Percentiles rank a stretch among this genome's conserved stretches.
Conservation (phyloP, 92 coral and sea anemone species). For the Epizoanthus rinbou region DNA sequence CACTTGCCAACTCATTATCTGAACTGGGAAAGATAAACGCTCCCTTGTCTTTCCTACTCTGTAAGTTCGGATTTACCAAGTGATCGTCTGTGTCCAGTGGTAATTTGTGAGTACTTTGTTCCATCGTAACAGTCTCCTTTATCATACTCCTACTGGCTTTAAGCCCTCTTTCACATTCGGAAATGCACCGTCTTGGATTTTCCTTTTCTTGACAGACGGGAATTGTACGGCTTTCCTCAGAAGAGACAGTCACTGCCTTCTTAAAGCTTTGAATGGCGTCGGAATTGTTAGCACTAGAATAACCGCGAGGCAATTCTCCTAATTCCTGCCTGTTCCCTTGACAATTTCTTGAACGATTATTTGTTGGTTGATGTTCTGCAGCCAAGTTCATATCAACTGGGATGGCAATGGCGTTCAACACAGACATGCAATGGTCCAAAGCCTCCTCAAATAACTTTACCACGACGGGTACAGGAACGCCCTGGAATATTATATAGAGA, state of each 20-base stretch:
- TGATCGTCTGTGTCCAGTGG: not conserved
- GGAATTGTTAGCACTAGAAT: not conserved
- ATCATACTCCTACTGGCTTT: not conserved
- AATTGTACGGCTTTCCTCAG: not conserved
- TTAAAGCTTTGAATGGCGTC: not conserved
- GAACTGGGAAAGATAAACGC: not conserved
- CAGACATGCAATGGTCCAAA: slow-evolving; percentile 53
- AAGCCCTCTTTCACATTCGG: not conserved
- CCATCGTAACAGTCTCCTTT: not conserved
- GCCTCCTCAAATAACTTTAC: slow-evolving; percentile 74
- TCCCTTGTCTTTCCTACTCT: not conserved
- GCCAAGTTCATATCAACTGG: slow-evolving; percentile 41
- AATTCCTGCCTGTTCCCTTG: not conserved
- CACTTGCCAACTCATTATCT: not conserved
- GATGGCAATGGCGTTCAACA: slow-evolving; percentile 48
- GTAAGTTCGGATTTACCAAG: not conserved
- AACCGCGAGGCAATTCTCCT: not conserved
- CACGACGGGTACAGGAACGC: slow-evolving; percentile 75
- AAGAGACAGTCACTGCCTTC: not conserved
- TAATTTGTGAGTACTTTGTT: not conserved
- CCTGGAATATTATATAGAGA: slow-evolving; percentile 59
- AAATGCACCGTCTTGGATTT: not conserved
- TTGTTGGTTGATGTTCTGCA: not conserved
- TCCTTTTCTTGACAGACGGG: not conserved
- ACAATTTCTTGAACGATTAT: not conserved